phyloP scores from a whole-genome alignment of 1,140 invertebrate genomes.

The Caenorhabditis briggsae region DNA sequence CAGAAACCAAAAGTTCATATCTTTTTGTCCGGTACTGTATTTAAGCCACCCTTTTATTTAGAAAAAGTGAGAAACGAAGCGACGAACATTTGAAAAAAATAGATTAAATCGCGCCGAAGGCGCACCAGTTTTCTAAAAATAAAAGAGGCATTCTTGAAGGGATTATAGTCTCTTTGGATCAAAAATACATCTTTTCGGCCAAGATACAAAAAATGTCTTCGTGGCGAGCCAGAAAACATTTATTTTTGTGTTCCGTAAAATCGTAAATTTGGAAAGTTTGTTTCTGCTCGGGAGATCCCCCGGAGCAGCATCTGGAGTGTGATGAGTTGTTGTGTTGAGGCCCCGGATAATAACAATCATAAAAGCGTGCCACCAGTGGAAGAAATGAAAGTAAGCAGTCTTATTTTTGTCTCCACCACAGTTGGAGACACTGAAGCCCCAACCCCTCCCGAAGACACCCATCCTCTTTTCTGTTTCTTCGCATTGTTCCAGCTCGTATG shows the following conservation, averaged over 20 bases:
- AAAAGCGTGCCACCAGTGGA: conserved; percentile 12
- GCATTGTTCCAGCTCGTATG: conserved; percentile 40
- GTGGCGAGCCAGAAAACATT: background rate
- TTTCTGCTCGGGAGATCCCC: conserved; percentile 11
- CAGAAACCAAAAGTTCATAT: no score
- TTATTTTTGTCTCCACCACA: conserved; percentile 48
- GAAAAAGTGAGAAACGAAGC: no score
- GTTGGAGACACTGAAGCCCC: conserved; percentile 6
- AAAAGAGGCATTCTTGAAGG: no score
- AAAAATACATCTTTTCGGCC: no score
- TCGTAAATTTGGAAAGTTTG: conserved; percentile 40
- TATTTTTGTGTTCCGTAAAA: conserved; percentile 2
- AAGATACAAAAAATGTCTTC: background rate
- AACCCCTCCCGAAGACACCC: conserved; percentile 9
- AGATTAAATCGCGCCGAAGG: no score
- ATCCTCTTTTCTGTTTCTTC: background rate
- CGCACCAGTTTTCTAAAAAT: no score
- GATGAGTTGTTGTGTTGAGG: conserved; percentile 51
- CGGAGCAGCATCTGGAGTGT: conserved; percentile 47
- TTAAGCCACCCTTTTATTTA: no score
- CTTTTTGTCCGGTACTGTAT: no score
- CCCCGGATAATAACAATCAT: conserved; percentile 53
- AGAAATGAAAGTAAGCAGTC: conserved; percentile 19
- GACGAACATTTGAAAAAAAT: no score
- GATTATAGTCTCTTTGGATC: no score